These are phyloP conservation scores for Poeciliopsis occidentalis DNA, from an alignment of 2,113 vertebrate species.

Conservation along the genomic window DNA sequence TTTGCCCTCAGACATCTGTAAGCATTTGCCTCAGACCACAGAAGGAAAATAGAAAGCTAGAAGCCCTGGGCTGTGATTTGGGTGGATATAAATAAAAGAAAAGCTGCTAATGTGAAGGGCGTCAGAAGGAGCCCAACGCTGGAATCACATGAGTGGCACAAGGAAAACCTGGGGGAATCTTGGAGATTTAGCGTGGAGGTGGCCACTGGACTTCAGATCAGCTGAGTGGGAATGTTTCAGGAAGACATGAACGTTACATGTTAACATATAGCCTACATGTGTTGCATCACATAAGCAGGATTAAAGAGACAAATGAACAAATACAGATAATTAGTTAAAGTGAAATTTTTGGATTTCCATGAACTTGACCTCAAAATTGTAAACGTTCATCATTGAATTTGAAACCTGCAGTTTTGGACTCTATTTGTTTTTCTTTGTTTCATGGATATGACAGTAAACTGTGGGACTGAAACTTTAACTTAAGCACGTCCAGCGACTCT, in stretches of 20 bases:
- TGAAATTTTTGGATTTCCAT: background rate
- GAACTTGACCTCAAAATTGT: background rate
- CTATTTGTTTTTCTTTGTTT: background rate
- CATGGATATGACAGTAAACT: background rate
- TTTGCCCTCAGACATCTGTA: constrained; percentile 77
- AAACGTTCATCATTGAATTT: background rate
- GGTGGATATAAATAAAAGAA: constrained; percentile 74
- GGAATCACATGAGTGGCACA: constrained; percentile 2
- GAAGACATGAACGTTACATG: background rate
- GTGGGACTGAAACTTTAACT: background rate
- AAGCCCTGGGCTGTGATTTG: constrained; percentile 77
- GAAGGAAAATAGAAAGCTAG: constrained; percentile 79
- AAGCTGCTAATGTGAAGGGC: constrained; percentile 60
- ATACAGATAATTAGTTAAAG: background rate
- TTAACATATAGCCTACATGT: background rate
- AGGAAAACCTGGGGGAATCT: background rate
- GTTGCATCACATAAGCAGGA: background rate
- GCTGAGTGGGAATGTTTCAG: background rate
- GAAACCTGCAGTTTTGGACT: background rate
- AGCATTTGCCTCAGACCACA: constrained; percentile 63
- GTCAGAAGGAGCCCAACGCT: constrained; percentile 21
- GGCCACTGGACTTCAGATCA: background rate
- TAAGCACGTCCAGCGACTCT: background rate
- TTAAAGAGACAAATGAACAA: background rate
- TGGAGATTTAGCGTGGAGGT: background rate